These are phyloP conservation scores for Epinotia nisella DNA, from an alignment of 2,888 invertebrate genomes.

Conservation along the genomic window DNA sequence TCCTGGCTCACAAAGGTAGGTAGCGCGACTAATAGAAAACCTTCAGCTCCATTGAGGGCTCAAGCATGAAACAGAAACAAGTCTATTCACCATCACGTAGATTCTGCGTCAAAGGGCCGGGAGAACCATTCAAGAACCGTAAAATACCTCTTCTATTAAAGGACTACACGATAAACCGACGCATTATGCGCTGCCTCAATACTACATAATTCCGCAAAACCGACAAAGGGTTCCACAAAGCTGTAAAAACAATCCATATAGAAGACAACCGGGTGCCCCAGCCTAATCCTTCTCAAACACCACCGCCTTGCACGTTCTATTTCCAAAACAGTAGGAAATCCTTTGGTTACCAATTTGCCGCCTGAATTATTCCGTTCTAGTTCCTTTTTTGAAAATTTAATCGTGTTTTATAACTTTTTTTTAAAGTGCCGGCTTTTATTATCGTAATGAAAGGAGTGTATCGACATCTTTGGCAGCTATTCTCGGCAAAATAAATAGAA, in stretches of 20 bases:
- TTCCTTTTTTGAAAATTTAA: slow-evolving; percentile 62
- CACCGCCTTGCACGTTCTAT: slow-evolving; percentile 70
- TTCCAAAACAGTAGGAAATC: slow-evolving; percentile 83
- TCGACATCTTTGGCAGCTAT: slow-evolving; percentile 41
- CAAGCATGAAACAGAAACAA: slow-evolving; percentile 78
- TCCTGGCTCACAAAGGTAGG: slow-evolving; percentile 46
- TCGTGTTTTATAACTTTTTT: slow-evolving; percentile 69
- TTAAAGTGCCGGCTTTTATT: slow-evolving; percentile 52
- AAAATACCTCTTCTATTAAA: slow-evolving; percentile 63
- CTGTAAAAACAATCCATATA: slow-evolving; percentile 81
- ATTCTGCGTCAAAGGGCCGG: slow-evolving; percentile 66
- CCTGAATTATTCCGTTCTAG: slow-evolving; percentile 70
- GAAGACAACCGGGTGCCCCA: slow-evolving; percentile 64
- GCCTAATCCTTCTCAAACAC: slow-evolving; percentile 79
- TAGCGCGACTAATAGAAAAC: slow-evolving; percentile 54
- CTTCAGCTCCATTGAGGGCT: slow-evolving; percentile 66
- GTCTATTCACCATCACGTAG: slow-evolving; percentile 76
- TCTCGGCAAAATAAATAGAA: slow-evolving; percentile 35
- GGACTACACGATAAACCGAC: slow-evolving; percentile 56
- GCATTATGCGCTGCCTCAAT: slow-evolving; percentile 63
- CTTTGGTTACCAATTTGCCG: slow-evolving; percentile 82
- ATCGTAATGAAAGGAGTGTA: slow-evolving; percentile 50
- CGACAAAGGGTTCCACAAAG: slow-evolving; percentile 81
- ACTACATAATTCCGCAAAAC: slow-evolving; percentile 67
- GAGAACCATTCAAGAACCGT: slow-evolving; percentile 70